phyloP scores from a whole-genome alignment of 53 echinoderm and acorn worm genomes.

The Holothuria leucospilota region DNA sequence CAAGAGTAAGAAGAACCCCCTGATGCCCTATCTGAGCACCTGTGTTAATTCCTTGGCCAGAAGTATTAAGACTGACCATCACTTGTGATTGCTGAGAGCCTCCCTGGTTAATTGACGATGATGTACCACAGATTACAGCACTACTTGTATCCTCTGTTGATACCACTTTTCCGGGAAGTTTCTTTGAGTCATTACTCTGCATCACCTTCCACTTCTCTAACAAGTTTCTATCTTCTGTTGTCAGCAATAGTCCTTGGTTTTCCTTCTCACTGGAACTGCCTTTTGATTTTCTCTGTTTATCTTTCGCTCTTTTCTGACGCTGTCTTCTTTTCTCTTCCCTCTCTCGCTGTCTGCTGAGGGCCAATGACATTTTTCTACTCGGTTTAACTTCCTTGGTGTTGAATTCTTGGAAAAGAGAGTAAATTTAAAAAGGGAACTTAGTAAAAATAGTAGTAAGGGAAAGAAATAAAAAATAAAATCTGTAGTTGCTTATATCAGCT shows the following conservation, averaged over 20 bases:
- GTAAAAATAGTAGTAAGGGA: too few relatives aligned
- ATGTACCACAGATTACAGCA: too few relatives aligned
- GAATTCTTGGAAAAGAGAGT: not conserved
- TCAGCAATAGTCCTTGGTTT: conserved; percentile 59
- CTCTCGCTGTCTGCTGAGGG: conserved; percentile 84
- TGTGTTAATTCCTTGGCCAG: not conserved
- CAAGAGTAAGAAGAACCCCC: conserved; percentile 14
- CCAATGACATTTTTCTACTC: conserved; percentile 46
- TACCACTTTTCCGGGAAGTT: not conserved
- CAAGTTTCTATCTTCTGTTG: conserved; percentile 83
- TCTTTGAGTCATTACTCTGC: conserved; percentile 42
- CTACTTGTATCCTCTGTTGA: too few relatives aligned
- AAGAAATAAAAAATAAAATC: too few relatives aligned
- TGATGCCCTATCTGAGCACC: not conserved
- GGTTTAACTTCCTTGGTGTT: not conserved
- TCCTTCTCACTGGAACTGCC: conserved; percentile 42
- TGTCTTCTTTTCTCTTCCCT: conserved; percentile 83
- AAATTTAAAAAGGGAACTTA: too few relatives aligned
- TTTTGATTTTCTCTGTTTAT: conserved; percentile 51
- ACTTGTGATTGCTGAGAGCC: not conserved
- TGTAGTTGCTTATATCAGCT: too few relatives aligned
- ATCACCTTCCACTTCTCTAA: conserved; percentile 92
- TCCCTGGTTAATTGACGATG: not conserved
- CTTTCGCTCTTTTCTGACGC: conserved; percentile 69
- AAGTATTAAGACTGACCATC: conserved; percentile 5